These are phyloP conservation scores for Pasiphila rectangulata DNA, from an alignment of 2,888 invertebrate genomes.

Conservation along the genomic window DNA sequence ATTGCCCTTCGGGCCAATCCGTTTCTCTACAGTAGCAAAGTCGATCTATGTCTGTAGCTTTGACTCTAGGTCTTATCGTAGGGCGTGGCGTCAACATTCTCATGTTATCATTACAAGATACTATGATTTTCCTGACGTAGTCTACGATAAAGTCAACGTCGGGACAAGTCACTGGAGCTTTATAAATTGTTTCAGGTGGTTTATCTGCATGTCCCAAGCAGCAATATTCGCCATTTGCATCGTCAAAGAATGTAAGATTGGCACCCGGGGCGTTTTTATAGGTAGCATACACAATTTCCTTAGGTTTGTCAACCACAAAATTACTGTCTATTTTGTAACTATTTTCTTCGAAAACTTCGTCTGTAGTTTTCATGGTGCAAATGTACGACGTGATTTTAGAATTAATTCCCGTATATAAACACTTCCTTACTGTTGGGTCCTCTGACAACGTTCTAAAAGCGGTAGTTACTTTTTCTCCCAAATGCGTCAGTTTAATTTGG, in stretches of 20 bases:
- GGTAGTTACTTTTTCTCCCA: slow-evolving; percentile 62
- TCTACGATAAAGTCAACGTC: slow-evolving; percentile 66
- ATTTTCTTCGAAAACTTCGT: slow-evolving; percentile 60
- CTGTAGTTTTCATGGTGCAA: slow-evolving; percentile 69
- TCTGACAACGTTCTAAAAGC: slow-evolving; percentile 69
- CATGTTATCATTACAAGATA: slow-evolving; percentile 74
- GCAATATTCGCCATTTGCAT: slow-evolving; percentile 56
- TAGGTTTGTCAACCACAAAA: slow-evolving; percentile 51
- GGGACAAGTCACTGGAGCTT: slow-evolving; percentile 64
- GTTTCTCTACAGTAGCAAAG: slow-evolving; percentile 68
- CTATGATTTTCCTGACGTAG: slow-evolving; percentile 67
- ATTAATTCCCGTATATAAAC: slow-evolving; percentile 68
- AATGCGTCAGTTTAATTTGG: slow-evolving; percentile 62
- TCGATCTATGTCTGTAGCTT: slow-evolving; percentile 70
- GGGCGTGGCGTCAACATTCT: slow-evolving; percentile 71
- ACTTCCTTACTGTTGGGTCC: slow-evolving; percentile 61
- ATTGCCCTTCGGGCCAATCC: slow-evolving; percentile 59
- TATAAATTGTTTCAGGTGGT: slow-evolving; percentile 63
- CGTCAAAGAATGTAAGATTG: slow-evolving; percentile 61
- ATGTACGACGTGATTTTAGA: slow-evolving; percentile 70
- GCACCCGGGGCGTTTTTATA: slow-evolving; percentile 68
- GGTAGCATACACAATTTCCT: slow-evolving; percentile 56
- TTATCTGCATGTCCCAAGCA: slow-evolving; percentile 66
- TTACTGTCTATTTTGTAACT: slow-evolving; percentile 59
- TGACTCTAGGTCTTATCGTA: slow-evolving; percentile 60